Evolutionary conservation across 1,140 invertebrate genomes (phyloP).

Genomic region (Drosophila pseudoananassae): DNA sequence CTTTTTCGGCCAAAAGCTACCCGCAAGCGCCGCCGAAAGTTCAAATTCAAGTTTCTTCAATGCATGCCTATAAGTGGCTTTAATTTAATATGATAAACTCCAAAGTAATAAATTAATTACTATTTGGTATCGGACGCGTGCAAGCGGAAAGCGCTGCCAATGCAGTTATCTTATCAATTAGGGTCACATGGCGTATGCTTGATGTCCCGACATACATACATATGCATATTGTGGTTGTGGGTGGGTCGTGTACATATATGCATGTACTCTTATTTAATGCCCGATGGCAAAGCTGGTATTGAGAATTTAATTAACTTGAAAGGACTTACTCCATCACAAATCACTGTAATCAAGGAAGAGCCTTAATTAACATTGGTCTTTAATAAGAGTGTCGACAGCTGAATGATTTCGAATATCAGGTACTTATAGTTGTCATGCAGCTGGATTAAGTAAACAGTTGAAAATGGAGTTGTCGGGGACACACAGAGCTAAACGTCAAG

Average conservation of each 20-base stretch:
- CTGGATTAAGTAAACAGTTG: constrained; percentile 27
- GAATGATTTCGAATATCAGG: constrained; percentile 25
- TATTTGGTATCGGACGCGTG: constrained; percentile 26
- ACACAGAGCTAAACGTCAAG: neutral
- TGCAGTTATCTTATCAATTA: constrained; percentile 26
- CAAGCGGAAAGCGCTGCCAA: constrained; percentile 22
- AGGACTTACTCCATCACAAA: constrained; percentile 27
- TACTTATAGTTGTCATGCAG: constrained; percentile 30
- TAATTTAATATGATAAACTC: constrained; percentile 40
- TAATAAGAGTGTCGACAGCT: constrained; percentile 26
- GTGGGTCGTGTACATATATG: neutral
- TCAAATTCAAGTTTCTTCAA: constrained; percentile 5
- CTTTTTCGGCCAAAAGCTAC: constrained; percentile 30
- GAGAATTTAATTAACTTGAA: constrained; percentile 49
- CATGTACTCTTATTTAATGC: constrained; percentile 11
- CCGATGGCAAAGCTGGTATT: constrained; percentile 7
- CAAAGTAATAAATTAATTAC: constrained; percentile 19
- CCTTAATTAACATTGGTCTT: constrained; percentile 42
- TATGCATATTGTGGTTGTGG: neutral
- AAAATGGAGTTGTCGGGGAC: constrained; percentile 27
- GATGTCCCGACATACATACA: neutral
- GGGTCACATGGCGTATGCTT: constrained; percentile 17
- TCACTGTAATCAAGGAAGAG: constrained; percentile 30
- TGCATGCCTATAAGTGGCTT: neutral
- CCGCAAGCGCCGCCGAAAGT: constrained; percentile 5